These are phyloP conservation scores for Miltochrista miniata DNA, from an alignment of 2,888 invertebrate species.

Conservation along the genomic window DNA sequence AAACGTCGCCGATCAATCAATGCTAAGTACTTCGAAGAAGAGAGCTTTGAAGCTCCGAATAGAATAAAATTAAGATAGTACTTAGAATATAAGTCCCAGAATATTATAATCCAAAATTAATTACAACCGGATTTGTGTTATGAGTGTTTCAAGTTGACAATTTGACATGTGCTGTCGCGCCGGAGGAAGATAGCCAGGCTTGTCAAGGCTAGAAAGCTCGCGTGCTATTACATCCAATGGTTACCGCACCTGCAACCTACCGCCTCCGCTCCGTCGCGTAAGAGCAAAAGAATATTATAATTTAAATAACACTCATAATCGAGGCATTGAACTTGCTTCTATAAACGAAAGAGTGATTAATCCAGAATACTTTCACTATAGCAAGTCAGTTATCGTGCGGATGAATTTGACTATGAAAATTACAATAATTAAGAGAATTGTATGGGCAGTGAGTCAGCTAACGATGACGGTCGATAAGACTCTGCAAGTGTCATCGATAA, in stretches of 20 bases:
- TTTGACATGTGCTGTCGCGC: slow-evolving; percentile 39
- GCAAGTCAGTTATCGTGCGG: slow-evolving; percentile 57
- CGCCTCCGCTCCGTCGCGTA: slow-evolving; percentile 52
- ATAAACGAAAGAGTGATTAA: slow-evolving; percentile 68
- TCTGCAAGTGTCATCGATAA: slow-evolving; percentile 61
- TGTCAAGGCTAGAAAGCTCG: slow-evolving; percentile 35
- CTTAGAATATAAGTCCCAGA: slow-evolving; percentile 38
- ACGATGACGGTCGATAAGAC: slow-evolving; percentile 64
- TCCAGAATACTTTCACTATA: slow-evolving; percentile 79
- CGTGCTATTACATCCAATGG: slow-evolving; percentile 33
- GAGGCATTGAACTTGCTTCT: slow-evolving; percentile 80
- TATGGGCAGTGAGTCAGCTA: slow-evolving; percentile 73
- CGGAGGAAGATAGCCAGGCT: slow-evolving; percentile 31
- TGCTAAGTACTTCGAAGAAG: slow-evolving; percentile 23
- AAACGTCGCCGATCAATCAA: slow-evolving; percentile 33
- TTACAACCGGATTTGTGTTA: slow-evolving; percentile 50
- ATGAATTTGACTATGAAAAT: slow-evolving; percentile 72
- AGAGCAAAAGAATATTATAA: slow-evolving; percentile 67
- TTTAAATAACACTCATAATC: slow-evolving; percentile 76
- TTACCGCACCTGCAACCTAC: slow-evolving; percentile 50
- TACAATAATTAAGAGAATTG: slow-evolving; percentile 77
- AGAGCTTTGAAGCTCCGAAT: slow-evolving; percentile 22
- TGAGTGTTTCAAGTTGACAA: slow-evolving; percentile 38
- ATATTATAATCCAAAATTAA: slow-evolving; percentile 48
- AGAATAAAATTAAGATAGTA: slow-evolving; percentile 31